A percentile compares a stretch with the other conserved stretches of the same genome.
Conservation (phyloP, 2,888 invertebrate genomes). For the Tholera decimalis region DNA sequence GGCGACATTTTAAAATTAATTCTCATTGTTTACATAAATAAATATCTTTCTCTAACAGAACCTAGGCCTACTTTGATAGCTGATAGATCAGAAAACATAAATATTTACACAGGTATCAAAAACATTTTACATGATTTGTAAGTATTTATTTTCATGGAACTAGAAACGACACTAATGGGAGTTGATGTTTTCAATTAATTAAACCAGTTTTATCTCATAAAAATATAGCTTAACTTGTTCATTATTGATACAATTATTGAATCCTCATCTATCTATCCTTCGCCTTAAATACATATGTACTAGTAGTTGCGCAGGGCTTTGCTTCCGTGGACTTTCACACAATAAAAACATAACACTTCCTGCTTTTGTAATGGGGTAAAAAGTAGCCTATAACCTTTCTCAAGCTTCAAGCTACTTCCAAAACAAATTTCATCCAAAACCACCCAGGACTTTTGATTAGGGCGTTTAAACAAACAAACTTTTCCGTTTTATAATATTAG, state of each 20-base stretch:
- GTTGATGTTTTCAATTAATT: no score
- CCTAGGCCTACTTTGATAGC: not conserved
- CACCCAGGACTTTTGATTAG: no score
- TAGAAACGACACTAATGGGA: not conserved
- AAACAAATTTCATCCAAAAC: no score
- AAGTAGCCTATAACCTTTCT: no score
- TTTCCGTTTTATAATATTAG: no score
- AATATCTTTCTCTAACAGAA: not conserved
- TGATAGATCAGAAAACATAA: not conserved
- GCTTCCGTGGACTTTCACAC: no score
- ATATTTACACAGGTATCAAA: not conserved
- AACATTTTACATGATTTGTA: not conserved
- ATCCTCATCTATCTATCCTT: not conserved
- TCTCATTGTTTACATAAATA: not conserved
- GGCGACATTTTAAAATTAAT: not conserved
- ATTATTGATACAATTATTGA: not conserved
- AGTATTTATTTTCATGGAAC: constrained; percentile 1
- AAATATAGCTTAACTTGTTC: not conserved
- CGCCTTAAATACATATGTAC: no score
- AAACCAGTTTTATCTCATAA: not conserved
- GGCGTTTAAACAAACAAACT: no score
- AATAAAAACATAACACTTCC: no score
- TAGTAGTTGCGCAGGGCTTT: no score
- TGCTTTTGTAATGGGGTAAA: no score
- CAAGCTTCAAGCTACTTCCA: no score